phyloP scores from a whole-genome alignment of 2,113 vertebrate species.

The Cochlearius cochlearius region DNA sequence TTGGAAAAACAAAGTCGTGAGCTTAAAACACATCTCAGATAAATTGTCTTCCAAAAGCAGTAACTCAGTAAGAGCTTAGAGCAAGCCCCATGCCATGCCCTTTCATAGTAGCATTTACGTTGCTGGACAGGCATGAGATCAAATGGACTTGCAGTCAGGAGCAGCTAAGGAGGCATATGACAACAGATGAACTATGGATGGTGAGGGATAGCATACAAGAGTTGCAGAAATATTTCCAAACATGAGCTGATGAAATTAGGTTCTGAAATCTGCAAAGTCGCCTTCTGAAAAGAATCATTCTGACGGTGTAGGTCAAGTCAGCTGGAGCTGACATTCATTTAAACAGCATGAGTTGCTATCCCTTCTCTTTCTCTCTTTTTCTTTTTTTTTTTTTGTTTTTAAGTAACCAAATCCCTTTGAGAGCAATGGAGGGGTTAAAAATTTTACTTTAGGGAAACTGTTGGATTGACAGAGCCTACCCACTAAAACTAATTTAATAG shows the following conservation, averaged over 20 bases:
- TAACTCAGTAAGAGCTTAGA: not conserved
- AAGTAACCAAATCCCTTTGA: slow-evolving; percentile 33
- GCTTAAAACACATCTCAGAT: not conserved
- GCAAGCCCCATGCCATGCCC: not conserved
- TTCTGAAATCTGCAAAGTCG: not conserved
- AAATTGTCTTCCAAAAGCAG: not conserved
- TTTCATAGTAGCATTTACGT: not conserved
- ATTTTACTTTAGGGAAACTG: not conserved
- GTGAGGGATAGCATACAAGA: not conserved
- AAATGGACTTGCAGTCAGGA: not conserved
- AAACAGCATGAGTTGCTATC: not conserved
- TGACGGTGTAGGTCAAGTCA: not conserved
- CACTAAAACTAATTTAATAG: slow-evolving; percentile 46
- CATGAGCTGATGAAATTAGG: not conserved
- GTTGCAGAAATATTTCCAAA: not conserved
- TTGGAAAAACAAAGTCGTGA: not conserved
- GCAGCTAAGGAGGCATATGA: not conserved
- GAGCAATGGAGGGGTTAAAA: not conserved
- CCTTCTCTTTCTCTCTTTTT: not conserved
- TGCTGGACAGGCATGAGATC: not conserved
- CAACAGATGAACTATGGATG: not conserved
- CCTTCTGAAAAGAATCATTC: not conserved
- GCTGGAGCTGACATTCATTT: slow-evolving; percentile 18
- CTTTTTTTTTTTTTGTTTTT: not conserved
- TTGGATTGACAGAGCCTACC: slow-evolving; percentile 12